Evolutionary conservation across 2,888 invertebrate species (phyloP), one percentile per base, ranked within the genome.

Genomic region (Apamea crenata): DNA sequence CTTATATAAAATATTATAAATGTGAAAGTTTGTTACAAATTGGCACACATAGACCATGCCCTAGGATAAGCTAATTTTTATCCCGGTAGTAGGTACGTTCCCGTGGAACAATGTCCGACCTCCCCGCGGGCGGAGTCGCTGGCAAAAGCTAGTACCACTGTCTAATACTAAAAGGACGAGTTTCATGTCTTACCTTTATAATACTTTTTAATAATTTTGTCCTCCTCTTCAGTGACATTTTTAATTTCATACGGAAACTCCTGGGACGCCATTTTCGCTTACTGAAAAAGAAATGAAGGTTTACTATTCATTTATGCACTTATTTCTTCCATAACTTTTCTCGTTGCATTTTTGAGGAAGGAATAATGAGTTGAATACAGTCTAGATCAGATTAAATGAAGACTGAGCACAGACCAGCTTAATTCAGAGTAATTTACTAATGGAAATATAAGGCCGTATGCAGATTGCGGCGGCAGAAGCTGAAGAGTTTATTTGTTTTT

Each of bases 181-280:
- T 25, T 5, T 3, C 36, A 7, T 40, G 12, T 44, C 75, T 76
- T 85, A 94, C 95, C 93, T 93, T 93, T 95, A 78, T 94, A 94
- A 88, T 94, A 95, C 85, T 93, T 93, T 85, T 94, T 94, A 36
- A 93, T 91, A 12, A 93, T 72, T 74, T 89, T 84, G 70, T 94
- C 94, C 67, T 94, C 95, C 66, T 93, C 93, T 10, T 93, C 92
- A 2, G 92, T 91, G 1, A 95, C 93, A 40, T 91, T 89, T 79
- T 87, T 90, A 29, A 94, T 93, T 82, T 91, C 90, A 67, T 89
- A 86, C 0, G 94, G 94, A 77, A 94, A 93, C n/a, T 79, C 25
- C 8, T 44, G 21, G 0, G 79, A 59, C 2, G 88, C 73, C 92
- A 92, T 92, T 47, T 77, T 70, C 5, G 32, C 32, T 32, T 61